Base-by-base conservation (phyloP, 1,140 invertebrate species). In the Drosophila virilis region DNA sequence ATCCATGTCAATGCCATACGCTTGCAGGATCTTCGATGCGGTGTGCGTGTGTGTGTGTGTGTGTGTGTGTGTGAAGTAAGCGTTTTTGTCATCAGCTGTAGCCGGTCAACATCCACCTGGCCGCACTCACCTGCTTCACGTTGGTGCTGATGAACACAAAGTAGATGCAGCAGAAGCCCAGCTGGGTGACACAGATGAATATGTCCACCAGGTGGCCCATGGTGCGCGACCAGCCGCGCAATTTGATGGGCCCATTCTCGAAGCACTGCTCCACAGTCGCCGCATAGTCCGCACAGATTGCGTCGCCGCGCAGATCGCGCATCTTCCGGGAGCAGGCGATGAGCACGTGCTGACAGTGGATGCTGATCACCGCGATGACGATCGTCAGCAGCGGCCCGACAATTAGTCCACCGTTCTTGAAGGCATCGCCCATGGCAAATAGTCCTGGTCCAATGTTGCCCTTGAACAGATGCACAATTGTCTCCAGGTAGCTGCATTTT, bases 81-180 rank as follows among this genome's bases (percentile, higher is more conserved):
- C 22, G 22, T 28, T 28, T 28, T 28, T 28, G 22, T 28, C 22
- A 28, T 28, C 22, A 28, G 22, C 22, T 28, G 22, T 28, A 28
- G 22, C 32, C 4, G 9, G 10, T 2, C 22, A 28, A 13, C 2
- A 6, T n/a, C 42, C 12, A n/a, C 12, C n/a, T 13, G 12, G 42
- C n/a, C 8, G 48, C 28, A 69, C 80, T 84, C 64, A 97, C 96
- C 94, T 96, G 94, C 92, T 96, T 94, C 70, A 97, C 91, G 92
- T 97, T 98, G 46, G 95, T 95, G 17, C 97, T 95, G 77, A 98
- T 96, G 93, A 98, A 99, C 37, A 98, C 96, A 85, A 98, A 96
- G 93, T 99, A 99, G 17, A 98, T 96, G 93, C 97, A 98, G 92
- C 98, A 99, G 93, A 99, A 98, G 75, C 98, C 98, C 72, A 98